These are phyloP conservation scores for Chlorodrepanis virens DNA, from an alignment of 2,113 vertebrate species.

Conservation along the genomic window DNA sequence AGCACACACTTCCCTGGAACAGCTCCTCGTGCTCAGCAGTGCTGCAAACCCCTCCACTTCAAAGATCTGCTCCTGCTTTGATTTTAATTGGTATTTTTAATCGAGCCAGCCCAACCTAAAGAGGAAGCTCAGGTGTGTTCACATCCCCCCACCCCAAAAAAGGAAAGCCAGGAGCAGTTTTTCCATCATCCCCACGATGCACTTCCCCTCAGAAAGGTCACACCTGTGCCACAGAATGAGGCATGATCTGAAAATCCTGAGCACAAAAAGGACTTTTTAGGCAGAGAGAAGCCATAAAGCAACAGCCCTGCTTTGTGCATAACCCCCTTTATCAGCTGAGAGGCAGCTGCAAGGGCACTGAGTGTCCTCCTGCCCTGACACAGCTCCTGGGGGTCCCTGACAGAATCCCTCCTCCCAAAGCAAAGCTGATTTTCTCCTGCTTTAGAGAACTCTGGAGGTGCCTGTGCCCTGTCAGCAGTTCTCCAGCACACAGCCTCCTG, in stretches of 20 bases:
- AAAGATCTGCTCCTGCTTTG: background rate
- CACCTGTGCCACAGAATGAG: background rate
- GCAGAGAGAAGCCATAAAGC: background rate
- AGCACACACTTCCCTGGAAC: background rate
- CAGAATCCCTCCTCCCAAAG: background rate
- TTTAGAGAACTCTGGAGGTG: background rate
- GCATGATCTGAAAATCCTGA: background rate
- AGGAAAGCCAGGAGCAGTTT: background rate
- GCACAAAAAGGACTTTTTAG: background rate
- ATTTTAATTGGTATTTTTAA: background rate
- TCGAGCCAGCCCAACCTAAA: background rate
- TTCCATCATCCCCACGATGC: background rate
- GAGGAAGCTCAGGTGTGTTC: background rate
- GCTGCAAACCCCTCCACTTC: background rate
- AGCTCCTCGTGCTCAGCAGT: background rate
- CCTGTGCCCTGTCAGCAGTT: background rate
- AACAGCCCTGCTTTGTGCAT: rapidly evolving
- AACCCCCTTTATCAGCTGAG: background rate
- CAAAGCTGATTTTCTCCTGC: background rate
- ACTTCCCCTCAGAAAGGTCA: background rate
- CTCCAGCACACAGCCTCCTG: background rate
- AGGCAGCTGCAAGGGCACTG: background rate
- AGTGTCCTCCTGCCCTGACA: background rate
- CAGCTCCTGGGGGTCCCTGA: background rate
- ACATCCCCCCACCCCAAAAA: background rate